Base-by-base conservation (phyloP, 2,888 invertebrate genomes). In the Steinernema carpocapsae region DNA sequence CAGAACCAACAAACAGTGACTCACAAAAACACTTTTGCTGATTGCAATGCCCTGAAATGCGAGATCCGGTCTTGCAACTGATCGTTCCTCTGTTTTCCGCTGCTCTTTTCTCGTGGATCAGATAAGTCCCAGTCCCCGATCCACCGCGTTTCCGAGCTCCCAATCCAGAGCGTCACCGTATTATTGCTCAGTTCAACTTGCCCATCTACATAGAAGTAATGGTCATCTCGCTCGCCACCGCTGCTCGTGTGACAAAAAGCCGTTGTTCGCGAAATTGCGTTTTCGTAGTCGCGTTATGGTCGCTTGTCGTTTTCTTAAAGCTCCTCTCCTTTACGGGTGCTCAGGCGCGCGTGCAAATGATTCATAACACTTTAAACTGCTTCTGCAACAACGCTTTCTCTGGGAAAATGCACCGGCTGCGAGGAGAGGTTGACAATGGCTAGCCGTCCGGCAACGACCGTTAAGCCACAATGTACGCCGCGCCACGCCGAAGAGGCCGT, bases 291-390 rank as follows among this genome's bases (percentile, higher is more conserved):
- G 12, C 10, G 37, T 3, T 6, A 37, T 37, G 37, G 37, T 37
- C 48, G 48, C 48, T 4, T 17, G 6, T 48, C 48, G 19, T 48
- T 48, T 48, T 10, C 37, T 48, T 48, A 14, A n/a, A 17, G 48
- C 29, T 32, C 32, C 26, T 32, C 64, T 29, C 32, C 10, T 37
- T 3, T 3, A 37, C 37, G 37, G 37, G 3, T 37, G 37, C 10
- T 37, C 37, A 37, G 37, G 37, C 37, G 37, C 37, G 37, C 37
- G 48, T 17, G 24, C 52, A 24, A 22, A 7, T 64, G 64, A 64
- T 32, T 64, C 64, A 64, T 32, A 64, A 64, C 64, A 64, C 17
- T 64, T 64, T 64, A 64, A 64, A 64, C 64, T 32, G 64, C 37
- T 64, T 22, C 29, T 52, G 52, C 24, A 48, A 19, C n/a, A n/a